Evolutionary conservation across 2,113 vertebrate species (phyloP).

Genomic region (Microcebus tavaratra): DNA sequence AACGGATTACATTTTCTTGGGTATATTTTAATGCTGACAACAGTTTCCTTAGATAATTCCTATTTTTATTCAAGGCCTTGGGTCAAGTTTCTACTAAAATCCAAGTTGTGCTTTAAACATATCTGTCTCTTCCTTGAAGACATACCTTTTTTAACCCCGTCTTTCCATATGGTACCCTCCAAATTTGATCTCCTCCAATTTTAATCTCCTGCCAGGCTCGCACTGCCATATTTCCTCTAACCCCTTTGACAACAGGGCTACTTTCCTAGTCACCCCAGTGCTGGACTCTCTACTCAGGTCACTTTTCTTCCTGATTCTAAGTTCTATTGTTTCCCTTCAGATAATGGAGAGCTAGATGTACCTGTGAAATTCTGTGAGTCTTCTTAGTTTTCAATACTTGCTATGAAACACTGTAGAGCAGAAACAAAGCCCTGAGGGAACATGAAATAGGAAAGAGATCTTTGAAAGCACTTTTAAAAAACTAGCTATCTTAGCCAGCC

Average conservation of each 20-base stretch:
- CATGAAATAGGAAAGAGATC: not conserved
- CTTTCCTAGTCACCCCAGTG: not conserved
- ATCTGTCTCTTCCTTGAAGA: not conserved
- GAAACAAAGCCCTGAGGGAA: not conserved
- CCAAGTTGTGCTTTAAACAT: not conserved
- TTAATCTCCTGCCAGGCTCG: not conserved
- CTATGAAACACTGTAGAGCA: not conserved
- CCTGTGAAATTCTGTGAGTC: not conserved
- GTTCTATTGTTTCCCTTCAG: not conserved
- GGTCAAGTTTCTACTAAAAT: not conserved
- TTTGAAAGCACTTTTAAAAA: not conserved
- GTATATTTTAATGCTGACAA: not conserved
- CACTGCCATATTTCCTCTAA: not conserved
- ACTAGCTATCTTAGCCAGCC: not conserved
- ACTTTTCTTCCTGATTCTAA: not conserved
- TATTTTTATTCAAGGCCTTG: not conserved
- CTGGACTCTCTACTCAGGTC: not conserved
- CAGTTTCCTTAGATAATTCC: not conserved
- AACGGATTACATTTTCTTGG: not conserved
- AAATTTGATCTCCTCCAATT: not conserved
- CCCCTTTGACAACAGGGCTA: not conserved
- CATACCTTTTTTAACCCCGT: not conserved
- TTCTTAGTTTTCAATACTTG: not conserved
- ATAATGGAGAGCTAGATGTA: not conserved
- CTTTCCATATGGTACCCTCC: not conserved